Base-by-base conservation (phyloP, 1,140 invertebrate genomes). In the Leptinotarsa texana region DNA sequence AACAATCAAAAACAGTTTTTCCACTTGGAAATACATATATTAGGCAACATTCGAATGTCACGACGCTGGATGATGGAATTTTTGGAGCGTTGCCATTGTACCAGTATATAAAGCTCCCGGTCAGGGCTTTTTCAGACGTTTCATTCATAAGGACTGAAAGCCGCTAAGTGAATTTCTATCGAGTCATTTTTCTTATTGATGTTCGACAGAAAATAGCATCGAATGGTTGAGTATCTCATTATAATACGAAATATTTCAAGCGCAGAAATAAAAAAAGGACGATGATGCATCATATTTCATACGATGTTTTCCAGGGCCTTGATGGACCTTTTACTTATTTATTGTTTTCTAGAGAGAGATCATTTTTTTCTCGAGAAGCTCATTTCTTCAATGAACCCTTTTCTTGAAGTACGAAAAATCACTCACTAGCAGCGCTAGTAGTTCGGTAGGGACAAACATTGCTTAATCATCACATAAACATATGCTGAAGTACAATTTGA, bases 151-250 rank as follows among this genome's bases (percentile, higher is more conserved):
- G 51, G n/a, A 57, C 3, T 57, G 51, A 18, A 18, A 57, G 51
- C 51, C n/a, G 51, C 51, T 57, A 57, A 57, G 51, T 57, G 51
- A 57, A 57, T 57, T 57, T 57, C 51, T 57, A 57, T 57, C 15
- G 51, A 57, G 51, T 57, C 51, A 57, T 57, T 57, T 57, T 57
- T 57, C 51, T 57, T 57, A 57, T 57, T 57, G 51, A 57, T 57
- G 51, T 15, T 1, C 13, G n/a, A 57, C 51, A 57, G n/a, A 57
- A 57, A 57, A 57, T 57, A 57, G 51, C 15, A 57, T 57, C 51
- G 51, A 57, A 57, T 57, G 51, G 51, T n/a, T 57, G 51, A 57
- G 51, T 57, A 57, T 57, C 51, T 57, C 51, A 57, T 57, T 57
- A 57, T 57, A 57, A 57, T 57, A 57, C n/a, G 51, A 57, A 57